Conservation (phyloP, 2,888 invertebrate genomes). For the Philaethria dido region DNA sequence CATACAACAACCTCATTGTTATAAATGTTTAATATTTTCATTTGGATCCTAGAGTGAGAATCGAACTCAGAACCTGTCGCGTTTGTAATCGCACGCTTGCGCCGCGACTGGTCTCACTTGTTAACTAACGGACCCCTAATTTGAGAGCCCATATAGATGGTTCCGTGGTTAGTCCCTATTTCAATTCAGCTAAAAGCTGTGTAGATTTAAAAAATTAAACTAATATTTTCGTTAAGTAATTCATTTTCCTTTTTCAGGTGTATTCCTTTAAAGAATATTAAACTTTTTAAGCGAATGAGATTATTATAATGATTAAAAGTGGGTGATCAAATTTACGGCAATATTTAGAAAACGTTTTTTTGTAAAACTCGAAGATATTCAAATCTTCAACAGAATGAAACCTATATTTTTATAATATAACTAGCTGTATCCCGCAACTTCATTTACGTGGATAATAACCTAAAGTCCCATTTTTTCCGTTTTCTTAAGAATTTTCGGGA, state of each 20-base stretch:
- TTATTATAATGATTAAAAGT: neutral
- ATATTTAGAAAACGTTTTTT: neutral
- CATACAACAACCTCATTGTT: no score
- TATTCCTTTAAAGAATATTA: neutral
- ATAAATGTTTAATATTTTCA: no score
- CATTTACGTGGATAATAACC: no score
- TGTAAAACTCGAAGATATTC: neutral
- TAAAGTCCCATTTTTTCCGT: no score
- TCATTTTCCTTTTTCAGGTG: neutral
- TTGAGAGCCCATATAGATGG: neutral
- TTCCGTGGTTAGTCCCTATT: neutral
- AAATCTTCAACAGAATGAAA: no score
- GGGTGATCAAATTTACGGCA: neutral
- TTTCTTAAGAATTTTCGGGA: no score
- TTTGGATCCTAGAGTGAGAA: no score
- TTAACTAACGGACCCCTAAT: conserved; percentile 1
- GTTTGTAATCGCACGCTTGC: no score
- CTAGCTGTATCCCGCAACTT: no score
- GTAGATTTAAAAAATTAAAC: conserved; percentile 5
- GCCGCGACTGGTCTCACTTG: no score
- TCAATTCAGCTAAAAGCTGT: conserved; percentile 3
- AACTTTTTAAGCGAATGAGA: neutral
- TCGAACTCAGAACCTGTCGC: no score
- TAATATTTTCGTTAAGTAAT: conserved; percentile 1
- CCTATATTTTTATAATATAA: neutral